Conservation (phyloP, 1,140 invertebrate genomes). For the Bombus turneri region DNA sequence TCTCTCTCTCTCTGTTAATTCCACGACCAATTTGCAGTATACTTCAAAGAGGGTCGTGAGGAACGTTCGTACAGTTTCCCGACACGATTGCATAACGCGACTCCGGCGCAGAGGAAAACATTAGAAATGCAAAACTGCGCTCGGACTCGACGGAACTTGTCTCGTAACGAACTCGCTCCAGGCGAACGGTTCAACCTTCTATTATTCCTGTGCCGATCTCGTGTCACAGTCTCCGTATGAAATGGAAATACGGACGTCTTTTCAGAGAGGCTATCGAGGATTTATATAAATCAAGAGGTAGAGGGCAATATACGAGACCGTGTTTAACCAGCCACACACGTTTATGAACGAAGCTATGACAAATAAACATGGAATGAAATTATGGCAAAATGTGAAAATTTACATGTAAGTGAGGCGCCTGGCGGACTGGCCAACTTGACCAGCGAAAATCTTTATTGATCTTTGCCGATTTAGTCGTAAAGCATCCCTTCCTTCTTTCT, state of each 20-base stretch:
- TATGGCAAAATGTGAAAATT: neutral
- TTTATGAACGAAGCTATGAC: conserved; percentile 20
- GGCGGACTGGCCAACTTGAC: neutral
- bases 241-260: neutral
- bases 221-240: neutral
- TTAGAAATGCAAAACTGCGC: conserved; percentile 34
- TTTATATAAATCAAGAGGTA: no score
- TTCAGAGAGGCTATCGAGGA: neutral
- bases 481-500: neutral
- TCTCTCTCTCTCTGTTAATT: conserved; percentile 17
- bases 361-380: no score
- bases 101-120: conserved; percentile 3
- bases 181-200: neutral
- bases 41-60: neutral
- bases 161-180: conserved; percentile 5
- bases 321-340: neutral
- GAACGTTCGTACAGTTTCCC: neutral
- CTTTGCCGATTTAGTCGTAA: accelerated
- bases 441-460: neutral
- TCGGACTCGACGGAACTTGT: conserved; percentile 16
- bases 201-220: conserved; percentile 3
- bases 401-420: neutral
- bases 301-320: neutral
- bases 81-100: conserved; percentile 37
- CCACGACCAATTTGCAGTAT: conserved; percentile 8